A percentile compares a stretch with the other conserved stretches of the same genome.
Evolutionary conservation across 1,140 invertebrate genomes (phyloP).

Genomic region (Daktulosphaira vitifoliae): DNA sequence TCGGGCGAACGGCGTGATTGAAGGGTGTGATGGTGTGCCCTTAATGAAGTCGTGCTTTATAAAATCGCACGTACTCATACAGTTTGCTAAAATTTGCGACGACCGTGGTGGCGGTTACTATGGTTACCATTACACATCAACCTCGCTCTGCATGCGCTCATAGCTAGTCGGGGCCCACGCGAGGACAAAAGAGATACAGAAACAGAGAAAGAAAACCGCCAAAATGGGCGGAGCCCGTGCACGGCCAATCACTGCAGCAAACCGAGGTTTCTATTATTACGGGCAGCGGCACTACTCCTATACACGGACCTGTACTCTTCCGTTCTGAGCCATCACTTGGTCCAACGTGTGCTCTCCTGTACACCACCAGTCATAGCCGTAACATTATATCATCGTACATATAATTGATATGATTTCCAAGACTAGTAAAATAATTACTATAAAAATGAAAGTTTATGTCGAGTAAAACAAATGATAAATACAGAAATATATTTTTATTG

Average conservation of each 20-base stretch:
- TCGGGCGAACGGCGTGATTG: too few relatives aligned
- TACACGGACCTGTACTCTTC: neutral
- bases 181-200: neutral
- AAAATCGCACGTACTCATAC: too few relatives aligned
- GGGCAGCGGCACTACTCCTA: too few relatives aligned
- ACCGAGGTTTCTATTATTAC: conserved; percentile 27
- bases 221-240: conserved; percentile 16
- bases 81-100: too few relatives aligned
- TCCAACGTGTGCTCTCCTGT: neutral
- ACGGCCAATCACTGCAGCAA: conserved; percentile 31
- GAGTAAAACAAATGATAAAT: too few relatives aligned
- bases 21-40: neutral
- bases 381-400: neutral
- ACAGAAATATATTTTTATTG: too few relatives aligned
- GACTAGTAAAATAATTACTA: too few relatives aligned
- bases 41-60: neutral
- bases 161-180: neutral
- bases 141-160: neutral
- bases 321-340: neutral
- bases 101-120: too few relatives aligned
- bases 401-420: too few relatives aligned
- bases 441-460: too few relatives aligned
- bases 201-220: neutral
- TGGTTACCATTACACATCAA: neutral
- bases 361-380: neutral